Conservation (phyloP, 1,140 invertebrate genomes). For the Venturia canescens region DNA sequence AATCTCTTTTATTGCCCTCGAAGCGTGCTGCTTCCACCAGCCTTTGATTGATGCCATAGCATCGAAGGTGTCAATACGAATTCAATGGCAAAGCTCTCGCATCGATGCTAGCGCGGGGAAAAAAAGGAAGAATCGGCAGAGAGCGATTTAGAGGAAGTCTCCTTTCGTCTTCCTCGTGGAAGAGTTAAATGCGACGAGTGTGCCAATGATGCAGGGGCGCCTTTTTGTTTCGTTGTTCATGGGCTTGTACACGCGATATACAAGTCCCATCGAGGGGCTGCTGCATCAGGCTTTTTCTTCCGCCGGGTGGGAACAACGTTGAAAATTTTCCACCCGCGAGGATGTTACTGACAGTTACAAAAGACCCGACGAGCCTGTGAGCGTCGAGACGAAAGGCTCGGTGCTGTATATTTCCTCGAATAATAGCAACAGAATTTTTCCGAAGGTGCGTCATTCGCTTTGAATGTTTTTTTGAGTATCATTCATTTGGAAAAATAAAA, state of each 20-base stretch:
- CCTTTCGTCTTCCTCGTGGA: neutral
- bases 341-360: no score
- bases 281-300: neutral
- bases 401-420: no score
- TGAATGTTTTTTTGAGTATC: no score
- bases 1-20: neutral
- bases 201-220: neutral
- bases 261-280: neutral
- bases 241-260: neutral
- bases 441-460: no score
- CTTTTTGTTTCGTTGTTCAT: neutral
- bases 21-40: neutral
- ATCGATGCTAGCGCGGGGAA: neutral
- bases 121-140: neutral
- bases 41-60: slow-evolving; percentile 2
- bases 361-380: no score
- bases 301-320: neutral
- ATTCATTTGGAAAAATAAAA: no score
- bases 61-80: slow-evolving; percentile 43
- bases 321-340: no score
- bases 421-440: no score
- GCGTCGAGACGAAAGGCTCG: no score
- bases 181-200: neutral
- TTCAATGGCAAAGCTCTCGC: slow-evolving; percentile 11
- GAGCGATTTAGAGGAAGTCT: neutral